Percentiles rank a stretch among this genome's conserved stretches.
Evolutionary conservation across 2,888 invertebrate genomes (phyloP).

Genomic region (Eupithecia pulchellata): DNA sequence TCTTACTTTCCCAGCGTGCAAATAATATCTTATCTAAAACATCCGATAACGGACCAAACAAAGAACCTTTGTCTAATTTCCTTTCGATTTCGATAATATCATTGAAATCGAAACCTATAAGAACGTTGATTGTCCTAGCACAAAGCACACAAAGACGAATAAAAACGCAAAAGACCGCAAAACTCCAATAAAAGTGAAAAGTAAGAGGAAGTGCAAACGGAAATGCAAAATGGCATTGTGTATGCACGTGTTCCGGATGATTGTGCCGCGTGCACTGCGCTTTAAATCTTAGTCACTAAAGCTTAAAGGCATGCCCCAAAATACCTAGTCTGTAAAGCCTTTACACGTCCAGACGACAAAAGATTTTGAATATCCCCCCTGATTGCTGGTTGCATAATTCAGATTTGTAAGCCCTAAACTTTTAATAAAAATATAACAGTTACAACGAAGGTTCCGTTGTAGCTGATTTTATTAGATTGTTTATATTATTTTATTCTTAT

Average conservation of each 20-base stretch:
- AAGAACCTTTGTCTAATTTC: conserved; percentile 62
- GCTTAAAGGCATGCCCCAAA: conserved; percentile 53
- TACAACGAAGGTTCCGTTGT: background rate
- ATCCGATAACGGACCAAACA: conserved; percentile 46
- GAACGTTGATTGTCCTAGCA: conserved; percentile 74
- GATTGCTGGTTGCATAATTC: background rate
- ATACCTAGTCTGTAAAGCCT: conserved; percentile 58
- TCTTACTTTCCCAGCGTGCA: conserved; percentile 1
- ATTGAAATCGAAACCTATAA: conserved; percentile 84
- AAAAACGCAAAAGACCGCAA: conserved; percentile 59
- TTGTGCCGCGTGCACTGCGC: conserved; percentile 57
- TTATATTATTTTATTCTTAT: too few relatives aligned
- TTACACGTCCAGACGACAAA: conserved; percentile 16
- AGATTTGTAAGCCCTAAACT: background rate
- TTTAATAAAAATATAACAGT: background rate
- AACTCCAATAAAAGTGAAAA: conserved; percentile 80
- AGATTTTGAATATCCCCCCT: conserved; percentile 11
- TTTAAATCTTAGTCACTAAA: background rate
- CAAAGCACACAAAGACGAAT: conserved; percentile 78
- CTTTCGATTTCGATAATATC: conserved; percentile 84
- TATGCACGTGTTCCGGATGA: conserved; percentile 84
- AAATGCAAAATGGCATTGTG: conserved; percentile 85
- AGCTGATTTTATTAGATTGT: too few relatives aligned
- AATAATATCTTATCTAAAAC: conserved; percentile 26
- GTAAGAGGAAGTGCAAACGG: conserved; percentile 84